phyloP scores from a whole-genome alignment of 2,113 vertebrate genomes.

The Narcine bancroftii region DNA sequence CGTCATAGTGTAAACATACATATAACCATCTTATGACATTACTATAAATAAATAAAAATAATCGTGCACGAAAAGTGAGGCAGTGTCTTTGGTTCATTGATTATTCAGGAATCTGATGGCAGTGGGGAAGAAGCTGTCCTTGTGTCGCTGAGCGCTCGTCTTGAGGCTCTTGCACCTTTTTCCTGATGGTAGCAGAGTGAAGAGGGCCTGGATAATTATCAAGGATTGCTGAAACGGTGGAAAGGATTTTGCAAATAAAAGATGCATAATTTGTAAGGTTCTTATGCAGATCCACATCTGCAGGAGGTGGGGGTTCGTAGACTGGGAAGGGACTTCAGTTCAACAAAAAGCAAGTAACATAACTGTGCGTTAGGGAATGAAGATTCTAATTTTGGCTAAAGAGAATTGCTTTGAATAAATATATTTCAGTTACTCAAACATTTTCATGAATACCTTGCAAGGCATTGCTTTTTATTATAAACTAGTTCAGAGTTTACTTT shows the following conservation, averaged over 20 bases:
- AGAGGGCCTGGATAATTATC: neutral
- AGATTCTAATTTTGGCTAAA: neutral
- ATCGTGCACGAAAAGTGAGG: too few relatives aligned
- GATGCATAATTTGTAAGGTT: neutral
- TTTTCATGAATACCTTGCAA: neutral
- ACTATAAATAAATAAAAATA: too few relatives aligned
- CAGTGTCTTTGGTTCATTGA: too few relatives aligned
- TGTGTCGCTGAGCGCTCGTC: too few relatives aligned
- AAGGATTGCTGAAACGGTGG: neutral
- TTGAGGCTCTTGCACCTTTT: too few relatives aligned
- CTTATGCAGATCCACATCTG: neutral
- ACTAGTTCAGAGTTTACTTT: neutral
- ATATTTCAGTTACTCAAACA: neutral
- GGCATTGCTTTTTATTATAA: neutral
- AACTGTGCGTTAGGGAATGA: neutral
- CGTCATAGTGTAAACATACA: too few relatives aligned
- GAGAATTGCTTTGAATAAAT: neutral
- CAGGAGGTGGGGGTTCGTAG: neutral
- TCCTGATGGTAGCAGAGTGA: too few relatives aligned
- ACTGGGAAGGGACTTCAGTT: neutral
- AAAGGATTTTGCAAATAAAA: neutral
- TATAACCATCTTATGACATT: too few relatives aligned
- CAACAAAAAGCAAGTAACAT: neutral
- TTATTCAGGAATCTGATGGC: too few relatives aligned
- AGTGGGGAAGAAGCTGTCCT: too few relatives aligned